phyloP scores from a whole-genome alignment of 2,797 vertebrate genomes.

The Sparus aurata region DNA sequence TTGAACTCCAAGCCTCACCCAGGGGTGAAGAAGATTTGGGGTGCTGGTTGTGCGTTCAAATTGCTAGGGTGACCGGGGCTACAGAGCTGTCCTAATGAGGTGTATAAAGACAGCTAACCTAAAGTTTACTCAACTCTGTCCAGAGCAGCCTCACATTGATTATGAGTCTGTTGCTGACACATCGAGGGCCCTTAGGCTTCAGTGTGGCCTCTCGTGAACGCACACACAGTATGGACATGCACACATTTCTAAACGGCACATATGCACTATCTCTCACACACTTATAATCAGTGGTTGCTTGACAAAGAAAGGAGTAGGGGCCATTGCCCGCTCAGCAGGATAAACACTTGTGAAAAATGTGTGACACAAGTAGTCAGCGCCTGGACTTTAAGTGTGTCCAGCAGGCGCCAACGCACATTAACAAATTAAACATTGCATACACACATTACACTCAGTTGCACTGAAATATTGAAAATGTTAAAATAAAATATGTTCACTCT shows the following conservation, averaged over 20 bases:
- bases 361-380: slow-evolving; percentile 53
- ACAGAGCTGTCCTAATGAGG: slow-evolving; percentile 68
- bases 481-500: background rate
- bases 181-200: slow-evolving; percentile 31
- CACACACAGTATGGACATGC: background rate
- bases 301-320: slow-evolving; percentile 44
- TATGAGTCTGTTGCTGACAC: slow-evolving; percentile 58
- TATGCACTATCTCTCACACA: slow-evolving; percentile 59
- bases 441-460: background rate
- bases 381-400: slow-evolving; percentile 42
- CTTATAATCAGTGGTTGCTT: slow-evolving; percentile 66
- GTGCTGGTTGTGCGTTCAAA: slow-evolving; percentile 16
- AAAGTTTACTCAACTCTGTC: slow-evolving; percentile 75
- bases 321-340: slow-evolving; percentile 57
- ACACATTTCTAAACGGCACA: slow-evolving; percentile 29
- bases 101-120: slow-evolving; percentile 74
- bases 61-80: slow-evolving; percentile 49
- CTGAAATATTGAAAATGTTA: slow-evolving; percentile 14
- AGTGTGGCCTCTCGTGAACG: slow-evolving; percentile 35
- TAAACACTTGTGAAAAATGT: slow-evolving; percentile 68
- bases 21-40: slow-evolving; percentile 18
- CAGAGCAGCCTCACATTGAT: slow-evolving; percentile 62
- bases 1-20: background rate
- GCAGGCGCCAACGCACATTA: slow-evolving; percentile 34
- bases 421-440: background rate